A percentile compares a stretch with the other conserved stretches of the same genome.
phyloP scores from a whole-genome alignment of 2,113 vertebrate species.

The Apteryx owenii region DNA sequence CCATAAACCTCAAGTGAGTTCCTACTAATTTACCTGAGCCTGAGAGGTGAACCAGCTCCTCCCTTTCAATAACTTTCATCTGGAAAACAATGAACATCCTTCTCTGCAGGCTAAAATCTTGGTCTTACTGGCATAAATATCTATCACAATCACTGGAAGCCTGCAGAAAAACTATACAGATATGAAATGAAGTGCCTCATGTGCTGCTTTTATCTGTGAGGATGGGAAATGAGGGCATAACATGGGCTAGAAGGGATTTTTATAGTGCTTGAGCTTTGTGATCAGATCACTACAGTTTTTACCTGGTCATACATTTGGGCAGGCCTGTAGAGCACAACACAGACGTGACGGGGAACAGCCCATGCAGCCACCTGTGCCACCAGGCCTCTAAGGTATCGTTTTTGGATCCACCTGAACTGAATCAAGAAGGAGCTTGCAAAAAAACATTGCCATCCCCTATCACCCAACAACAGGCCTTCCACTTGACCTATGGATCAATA shows the following conservation, averaged over 20 bases:
- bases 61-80: neutral
- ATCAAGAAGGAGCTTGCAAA: neutral
- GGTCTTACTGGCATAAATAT: neutral
- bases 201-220: neutral
- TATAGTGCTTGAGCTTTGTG: neutral
- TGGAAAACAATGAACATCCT: neutral
- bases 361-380: neutral
- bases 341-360: fast-evolving
- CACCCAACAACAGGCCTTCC: neutral
- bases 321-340: neutral
- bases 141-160: neutral
- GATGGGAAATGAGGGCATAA: neutral
- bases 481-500: neutral
- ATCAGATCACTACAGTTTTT: neutral
- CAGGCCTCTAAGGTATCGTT: neutral
- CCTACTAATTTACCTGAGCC: neutral
- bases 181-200: neutral
- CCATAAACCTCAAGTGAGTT: neutral
- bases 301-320: neutral
- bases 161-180: neutral
- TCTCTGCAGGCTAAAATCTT: neutral
- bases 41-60: neutral
- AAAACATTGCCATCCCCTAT: neutral
- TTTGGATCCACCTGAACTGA: neutral
- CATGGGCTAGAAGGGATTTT: neutral